Percentiles rank a stretch among this genome's conserved stretches.
Conservation (phyloP, 2,113 vertebrate species). For the Oreochromis spilurus region DNA sequence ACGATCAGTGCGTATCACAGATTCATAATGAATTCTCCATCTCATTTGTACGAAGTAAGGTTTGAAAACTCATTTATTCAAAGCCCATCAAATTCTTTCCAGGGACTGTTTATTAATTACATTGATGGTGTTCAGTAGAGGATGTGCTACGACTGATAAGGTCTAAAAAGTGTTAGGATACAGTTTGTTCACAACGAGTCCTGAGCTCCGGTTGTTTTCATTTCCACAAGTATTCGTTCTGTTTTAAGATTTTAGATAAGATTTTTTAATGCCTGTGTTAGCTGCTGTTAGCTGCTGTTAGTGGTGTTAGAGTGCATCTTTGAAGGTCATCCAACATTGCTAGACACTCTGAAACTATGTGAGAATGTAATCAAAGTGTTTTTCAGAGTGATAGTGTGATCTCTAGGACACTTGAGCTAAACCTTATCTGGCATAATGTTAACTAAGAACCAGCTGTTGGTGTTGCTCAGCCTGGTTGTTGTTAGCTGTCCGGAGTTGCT, state of each 20-base stretch:
- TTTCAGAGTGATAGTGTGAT: no score
- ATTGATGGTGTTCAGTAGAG: not conserved
- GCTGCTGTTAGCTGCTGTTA: no score
- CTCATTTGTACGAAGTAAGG: not conserved
- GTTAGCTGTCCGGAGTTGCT: no score
- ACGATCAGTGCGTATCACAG: not conserved
- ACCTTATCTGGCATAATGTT: no score
- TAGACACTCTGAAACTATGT: no score
- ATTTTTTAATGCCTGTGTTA: no score
- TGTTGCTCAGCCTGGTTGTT: no score
- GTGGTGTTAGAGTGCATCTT: no score
- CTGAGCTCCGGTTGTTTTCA: not conserved
- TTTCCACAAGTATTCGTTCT: not conserved
- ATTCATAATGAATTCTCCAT: not conserved
- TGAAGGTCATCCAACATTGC: no score
- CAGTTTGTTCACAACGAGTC: not conserved
- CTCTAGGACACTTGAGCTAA: no score
- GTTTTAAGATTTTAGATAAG: not conserved
- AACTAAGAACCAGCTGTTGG: no score
- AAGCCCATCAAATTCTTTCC: not conserved
- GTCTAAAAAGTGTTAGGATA: not conserved
- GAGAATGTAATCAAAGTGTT: no score
- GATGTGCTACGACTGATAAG: not conserved
- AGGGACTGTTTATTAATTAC: not conserved
- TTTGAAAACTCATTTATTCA: not conserved